A percentile compares a stretch with the other conserved stretches of the same genome.
phyloP scores from a whole-genome alignment of 2,113 vertebrate species.

The Parotia lawesii region DNA sequence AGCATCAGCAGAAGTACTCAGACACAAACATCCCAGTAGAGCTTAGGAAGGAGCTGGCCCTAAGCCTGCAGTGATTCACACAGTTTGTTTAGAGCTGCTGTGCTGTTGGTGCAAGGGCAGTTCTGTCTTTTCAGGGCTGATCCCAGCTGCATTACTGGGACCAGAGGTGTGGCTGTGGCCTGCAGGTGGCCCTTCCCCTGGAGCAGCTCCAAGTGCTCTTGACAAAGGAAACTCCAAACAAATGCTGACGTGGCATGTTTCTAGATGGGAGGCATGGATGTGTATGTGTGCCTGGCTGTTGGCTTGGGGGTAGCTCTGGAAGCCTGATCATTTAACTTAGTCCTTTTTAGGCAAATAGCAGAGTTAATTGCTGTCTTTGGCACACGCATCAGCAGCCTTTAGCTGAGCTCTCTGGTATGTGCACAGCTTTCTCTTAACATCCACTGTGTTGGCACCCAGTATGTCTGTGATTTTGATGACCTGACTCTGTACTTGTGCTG shows the following conservation, averaged over 20 bases:
- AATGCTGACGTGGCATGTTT: neutral
- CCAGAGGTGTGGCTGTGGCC: neutral
- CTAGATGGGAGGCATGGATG: neutral
- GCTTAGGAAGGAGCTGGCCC: neutral
- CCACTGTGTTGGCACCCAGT: neutral
- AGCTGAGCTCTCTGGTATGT: neutral
- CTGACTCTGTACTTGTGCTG: neutral
- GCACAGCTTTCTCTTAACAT: neutral
- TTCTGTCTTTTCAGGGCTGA: neutral
- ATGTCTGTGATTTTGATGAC: neutral
- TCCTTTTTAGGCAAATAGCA: neutral
- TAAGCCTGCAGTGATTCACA: neutral
- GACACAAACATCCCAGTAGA: neutral
- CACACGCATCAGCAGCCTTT: neutral
- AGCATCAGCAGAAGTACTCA: neutral
- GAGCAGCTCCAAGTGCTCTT: neutral
- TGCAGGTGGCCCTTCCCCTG: neutral
- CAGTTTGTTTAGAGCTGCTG: neutral
- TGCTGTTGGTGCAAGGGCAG: neutral
- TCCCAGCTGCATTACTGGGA: neutral
- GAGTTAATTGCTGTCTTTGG: conserved; percentile 2
- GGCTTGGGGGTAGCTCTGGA: neutral
- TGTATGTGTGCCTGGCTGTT: neutral
- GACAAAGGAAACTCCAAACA: neutral
- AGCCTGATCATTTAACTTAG: neutral